A percentile compares a stretch with the other conserved stretches of the same genome.
These are phyloP conservation scores for Coryphaenoides rupestris DNA, from an alignment of 2,113 vertebrate species.

Conservation along the genomic window DNA sequence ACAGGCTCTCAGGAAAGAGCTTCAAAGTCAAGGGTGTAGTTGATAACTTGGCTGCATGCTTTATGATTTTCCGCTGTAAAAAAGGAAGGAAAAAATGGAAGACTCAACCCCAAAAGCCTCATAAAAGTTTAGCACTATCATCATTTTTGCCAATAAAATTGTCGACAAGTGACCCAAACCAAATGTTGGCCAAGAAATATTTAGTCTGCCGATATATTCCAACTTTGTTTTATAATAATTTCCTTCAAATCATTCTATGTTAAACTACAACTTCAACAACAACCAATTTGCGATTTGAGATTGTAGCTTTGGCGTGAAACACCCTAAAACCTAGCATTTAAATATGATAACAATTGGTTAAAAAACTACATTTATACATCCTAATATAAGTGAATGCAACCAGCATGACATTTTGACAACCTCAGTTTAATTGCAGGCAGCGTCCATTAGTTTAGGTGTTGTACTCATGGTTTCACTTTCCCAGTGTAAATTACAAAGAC, in stretches of 20 bases:
- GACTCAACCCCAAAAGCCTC: conserved; percentile 1
- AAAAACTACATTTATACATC: too few relatives aligned
- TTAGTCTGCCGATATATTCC: too few relatives aligned
- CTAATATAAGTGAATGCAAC: too few relatives aligned
- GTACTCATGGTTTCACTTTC: not conserved
- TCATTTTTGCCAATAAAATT: conserved; percentile 32
- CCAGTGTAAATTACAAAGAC: not conserved
- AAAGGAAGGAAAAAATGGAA: conserved; percentile 1
- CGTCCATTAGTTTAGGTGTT: not conserved
- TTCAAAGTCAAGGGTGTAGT: conserved; percentile 15
- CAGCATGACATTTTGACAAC: too few relatives aligned
- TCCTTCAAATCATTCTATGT: too few relatives aligned
- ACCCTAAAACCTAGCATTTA: too few relatives aligned
- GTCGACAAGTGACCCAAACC: conserved; percentile 1
- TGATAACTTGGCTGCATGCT: not conserved
- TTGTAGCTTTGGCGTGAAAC: too few relatives aligned
- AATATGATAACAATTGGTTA: too few relatives aligned
- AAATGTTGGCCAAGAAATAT: not conserved
- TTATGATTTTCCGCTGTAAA: conserved; percentile 25
- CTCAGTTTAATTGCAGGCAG: too few relatives aligned
- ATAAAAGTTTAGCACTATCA: conserved; percentile 21
- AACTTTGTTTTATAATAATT: too few relatives aligned
- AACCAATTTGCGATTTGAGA: too few relatives aligned
- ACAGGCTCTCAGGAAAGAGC: conserved; percentile 15
- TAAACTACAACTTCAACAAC: too few relatives aligned